Percentiles rank a stretch among this genome's conserved stretches.
phyloP scores from a whole-genome alignment of 2,888 invertebrate genomes.

The Ichneumon xanthorius region DNA sequence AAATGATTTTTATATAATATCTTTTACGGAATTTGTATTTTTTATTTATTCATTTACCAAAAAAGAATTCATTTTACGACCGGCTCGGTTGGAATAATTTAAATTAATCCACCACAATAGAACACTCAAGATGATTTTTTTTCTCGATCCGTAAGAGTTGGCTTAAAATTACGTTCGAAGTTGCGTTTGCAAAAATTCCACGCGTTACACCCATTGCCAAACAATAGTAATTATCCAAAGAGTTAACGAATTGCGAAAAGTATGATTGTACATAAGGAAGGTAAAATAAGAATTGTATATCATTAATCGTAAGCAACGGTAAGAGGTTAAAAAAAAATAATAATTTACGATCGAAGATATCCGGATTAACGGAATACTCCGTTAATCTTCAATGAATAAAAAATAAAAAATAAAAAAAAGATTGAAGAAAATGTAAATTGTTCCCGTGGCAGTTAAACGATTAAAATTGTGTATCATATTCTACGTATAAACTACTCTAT shows the following conservation, averaged over 20 bases:
- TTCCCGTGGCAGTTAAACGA: background rate
- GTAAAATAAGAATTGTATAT: constrained; percentile 48
- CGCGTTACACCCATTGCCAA: constrained; percentile 12
- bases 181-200: constrained; percentile 41
- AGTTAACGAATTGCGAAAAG: constrained; percentile 41
- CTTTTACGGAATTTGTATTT: background rate
- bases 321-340: background rate
- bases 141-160: background rate
- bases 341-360: background rate
- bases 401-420: background rate
- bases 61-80: background rate
- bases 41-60: background rate
- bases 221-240: constrained; percentile 35
- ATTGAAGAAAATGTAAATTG: constrained; percentile 4
- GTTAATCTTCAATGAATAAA: background rate
- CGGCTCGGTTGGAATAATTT: background rate
- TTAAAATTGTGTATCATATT: constrained; percentile 13
- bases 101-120: background rate
- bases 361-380: too few relatives aligned
- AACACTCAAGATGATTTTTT: background rate
- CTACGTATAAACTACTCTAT: constrained; percentile 24
- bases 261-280: constrained; percentile 35
- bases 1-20: background rate
- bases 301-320: constrained; percentile 17
- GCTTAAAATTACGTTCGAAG: constrained; percentile 2